These are phyloP conservation scores for Drosophila truncata DNA, from an alignment of 1,140 invertebrate genomes.

Conservation along the genomic window DNA sequence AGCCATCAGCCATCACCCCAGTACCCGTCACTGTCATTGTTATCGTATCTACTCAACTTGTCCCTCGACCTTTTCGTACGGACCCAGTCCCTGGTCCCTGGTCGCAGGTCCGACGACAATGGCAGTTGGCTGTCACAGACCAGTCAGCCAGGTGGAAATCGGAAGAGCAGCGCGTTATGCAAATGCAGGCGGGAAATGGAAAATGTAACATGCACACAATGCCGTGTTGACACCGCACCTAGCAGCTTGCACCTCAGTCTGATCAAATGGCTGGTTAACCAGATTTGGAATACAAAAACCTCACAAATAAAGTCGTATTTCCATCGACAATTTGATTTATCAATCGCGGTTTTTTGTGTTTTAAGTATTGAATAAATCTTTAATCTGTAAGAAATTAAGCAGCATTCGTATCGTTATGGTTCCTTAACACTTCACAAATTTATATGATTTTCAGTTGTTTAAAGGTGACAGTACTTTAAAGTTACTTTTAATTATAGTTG, in stretches of 20 bases:
- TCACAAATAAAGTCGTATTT: background rate
- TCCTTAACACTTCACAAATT: background rate
- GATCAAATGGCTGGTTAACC: slow-evolving; percentile 43
- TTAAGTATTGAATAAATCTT: too few relatives aligned
- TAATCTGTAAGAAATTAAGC: too few relatives aligned
- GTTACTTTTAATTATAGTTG: background rate
- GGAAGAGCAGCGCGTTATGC: slow-evolving; percentile 73
- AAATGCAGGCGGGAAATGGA: slow-evolving; percentile 62
- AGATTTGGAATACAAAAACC: slow-evolving; percentile 17
- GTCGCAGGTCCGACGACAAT: slow-evolving; percentile 43
- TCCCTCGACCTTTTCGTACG: slow-evolving; percentile 10
- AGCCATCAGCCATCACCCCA: slow-evolving; percentile 5
- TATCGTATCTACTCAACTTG: slow-evolving; percentile 71
- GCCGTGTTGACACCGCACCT: slow-evolving; percentile 62
- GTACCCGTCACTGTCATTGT: slow-evolving; percentile 66
- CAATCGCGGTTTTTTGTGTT: background rate
- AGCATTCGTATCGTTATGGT: too few relatives aligned
- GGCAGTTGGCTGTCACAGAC: slow-evolving; percentile 56
- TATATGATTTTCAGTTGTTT: background rate
- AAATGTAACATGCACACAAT: slow-evolving; percentile 62
- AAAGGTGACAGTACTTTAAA: background rate
- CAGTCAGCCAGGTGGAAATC: slow-evolving; percentile 74
- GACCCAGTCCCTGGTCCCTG: slow-evolving; percentile 1
- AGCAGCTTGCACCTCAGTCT: slow-evolving; percentile 7
- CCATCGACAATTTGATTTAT: slow-evolving; percentile 1